Percentiles rank a stretch among this genome's conserved stretches.
phyloP scores from a whole-genome alignment of 2,888 invertebrate genomes.

The Zeuzera pyrina region DNA sequence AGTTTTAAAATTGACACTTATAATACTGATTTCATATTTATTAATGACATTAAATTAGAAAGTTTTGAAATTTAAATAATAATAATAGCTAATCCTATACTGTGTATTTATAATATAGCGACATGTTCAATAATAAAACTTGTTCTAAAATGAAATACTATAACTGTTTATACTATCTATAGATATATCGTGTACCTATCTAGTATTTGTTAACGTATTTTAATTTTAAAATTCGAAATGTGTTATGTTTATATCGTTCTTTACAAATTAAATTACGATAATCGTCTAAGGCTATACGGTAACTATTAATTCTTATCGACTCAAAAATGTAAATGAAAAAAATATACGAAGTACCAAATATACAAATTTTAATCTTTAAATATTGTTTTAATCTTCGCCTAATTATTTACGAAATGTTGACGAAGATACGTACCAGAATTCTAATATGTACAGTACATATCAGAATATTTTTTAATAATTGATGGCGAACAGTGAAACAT shows the following conservation, averaged over 20 bases:
- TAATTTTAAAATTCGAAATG: constrained; percentile 43
- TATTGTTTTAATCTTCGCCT: background rate
- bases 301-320: constrained; percentile 63
- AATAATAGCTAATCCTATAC: constrained; percentile 38
- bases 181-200: constrained; percentile 33
- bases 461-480: no score
- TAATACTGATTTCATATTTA: no score
- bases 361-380: constrained; percentile 70
- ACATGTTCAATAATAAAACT: constrained; percentile 65
- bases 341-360: constrained; percentile 73
- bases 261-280: constrained; percentile 43
- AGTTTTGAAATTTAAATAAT: constrained; percentile 32
- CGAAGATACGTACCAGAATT: no score
- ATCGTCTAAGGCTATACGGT: constrained; percentile 58
- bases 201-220: constrained; percentile 57
- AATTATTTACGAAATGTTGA: no score
- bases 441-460: no score
- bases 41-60: no score
- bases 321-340: constrained; percentile 66
- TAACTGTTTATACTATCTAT: constrained; percentile 38
- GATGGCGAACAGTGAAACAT: no score
- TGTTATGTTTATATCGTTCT: constrained; percentile 59
- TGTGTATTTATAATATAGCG: constrained; percentile 39
- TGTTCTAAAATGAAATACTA: constrained; percentile 54
- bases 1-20: constrained; percentile 17